Evolutionary conservation across 2,888 invertebrate species (phyloP), one percentile per base, ranked within the genome.

Genomic region (Lissonota sp.): DNA sequence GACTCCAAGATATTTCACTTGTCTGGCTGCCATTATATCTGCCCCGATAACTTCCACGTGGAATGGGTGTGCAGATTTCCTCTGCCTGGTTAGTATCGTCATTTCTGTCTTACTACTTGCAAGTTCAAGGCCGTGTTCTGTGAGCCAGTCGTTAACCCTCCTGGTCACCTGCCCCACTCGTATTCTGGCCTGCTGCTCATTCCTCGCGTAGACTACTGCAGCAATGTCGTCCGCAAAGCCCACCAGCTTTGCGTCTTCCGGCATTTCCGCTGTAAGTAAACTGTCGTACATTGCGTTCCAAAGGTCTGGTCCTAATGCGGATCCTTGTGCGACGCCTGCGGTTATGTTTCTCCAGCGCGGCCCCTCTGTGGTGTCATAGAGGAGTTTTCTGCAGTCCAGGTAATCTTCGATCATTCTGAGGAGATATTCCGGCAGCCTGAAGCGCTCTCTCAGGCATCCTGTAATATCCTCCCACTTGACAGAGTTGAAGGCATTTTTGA

Each of bases 1-100:
- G 8, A 85, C 69, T 0, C 86, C 87, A 3, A 87, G 73, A 42
- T 87, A 87, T 44, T 87, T 44, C 1, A 44, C 44, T 8, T 6
- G 7, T n/a, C 44, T 8, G 44, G 2, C 4, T 10, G 44, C 5
- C 39, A 26, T 14, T 67, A 26, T 26, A 3, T 26, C 26, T 26
- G 26, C 1, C 3, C 26, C 26, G 3, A 1, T 2, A 26, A 26
- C 3, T 3, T 26, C 26, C 1, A 3, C 26, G 3, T 26, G 26
- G 3, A 26, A 26, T 3, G 26, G 26, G 3, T 26, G 1, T 26
- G 1, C 26, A 3, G 3, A 26, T 2, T 26, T 26, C 3, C 26
- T 26, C 1, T 3, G 26, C 3, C 26, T 26, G 1, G 26, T 26
- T 26, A 26, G 26, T 1, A 26, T 3, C 3, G 3, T 3, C 26